A percentile compares a stretch with the other conserved stretches of the same genome.
Evolutionary conservation across 64 coral and sea anemone species (phyloP).

Genomic region (Actinia equina): DNA sequence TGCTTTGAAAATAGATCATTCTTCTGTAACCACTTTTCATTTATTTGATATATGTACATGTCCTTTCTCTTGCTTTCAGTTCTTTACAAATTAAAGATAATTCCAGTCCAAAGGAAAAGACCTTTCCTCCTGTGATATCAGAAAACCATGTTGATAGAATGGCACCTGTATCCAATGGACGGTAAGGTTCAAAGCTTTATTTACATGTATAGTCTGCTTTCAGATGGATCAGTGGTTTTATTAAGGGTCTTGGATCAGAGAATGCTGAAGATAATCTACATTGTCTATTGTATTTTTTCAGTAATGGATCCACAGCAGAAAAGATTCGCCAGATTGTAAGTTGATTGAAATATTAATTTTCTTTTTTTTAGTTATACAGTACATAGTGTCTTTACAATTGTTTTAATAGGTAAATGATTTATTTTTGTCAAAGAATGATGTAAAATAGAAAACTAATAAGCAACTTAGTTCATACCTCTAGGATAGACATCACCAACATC

Average conservation of each 20-base stretch:
- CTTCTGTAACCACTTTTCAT: too few relatives aligned
- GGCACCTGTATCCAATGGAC: constrained; percentile 7
- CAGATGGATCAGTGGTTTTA: too few relatives aligned
- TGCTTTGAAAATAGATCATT: too few relatives aligned
- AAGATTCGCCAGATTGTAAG: constrained; percentile 85
- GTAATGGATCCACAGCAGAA: constrained; percentile 68
- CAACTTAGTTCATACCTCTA: too few relatives aligned
- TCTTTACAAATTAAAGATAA: background rate
- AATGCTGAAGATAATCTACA: too few relatives aligned
- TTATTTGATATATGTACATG: too few relatives aligned
- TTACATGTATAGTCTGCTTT: background rate
- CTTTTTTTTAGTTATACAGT: background rate
- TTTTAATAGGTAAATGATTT: too few relatives aligned
- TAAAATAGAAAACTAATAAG: background rate
- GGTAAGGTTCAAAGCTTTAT: background rate
- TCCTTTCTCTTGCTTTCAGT: too few relatives aligned
- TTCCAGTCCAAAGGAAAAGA: background rate
- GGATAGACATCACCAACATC: too few relatives aligned
- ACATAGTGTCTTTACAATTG: background rate
- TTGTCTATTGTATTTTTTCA: constrained; percentile 5
- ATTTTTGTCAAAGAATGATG: background rate
- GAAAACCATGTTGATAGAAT: background rate
- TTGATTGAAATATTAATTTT: background rate
- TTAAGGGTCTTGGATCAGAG: too few relatives aligned
- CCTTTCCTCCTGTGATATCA: background rate